Conservation (phyloP, 2,797 vertebrate genomes). For the Anabacerthia variegaticeps region DNA sequence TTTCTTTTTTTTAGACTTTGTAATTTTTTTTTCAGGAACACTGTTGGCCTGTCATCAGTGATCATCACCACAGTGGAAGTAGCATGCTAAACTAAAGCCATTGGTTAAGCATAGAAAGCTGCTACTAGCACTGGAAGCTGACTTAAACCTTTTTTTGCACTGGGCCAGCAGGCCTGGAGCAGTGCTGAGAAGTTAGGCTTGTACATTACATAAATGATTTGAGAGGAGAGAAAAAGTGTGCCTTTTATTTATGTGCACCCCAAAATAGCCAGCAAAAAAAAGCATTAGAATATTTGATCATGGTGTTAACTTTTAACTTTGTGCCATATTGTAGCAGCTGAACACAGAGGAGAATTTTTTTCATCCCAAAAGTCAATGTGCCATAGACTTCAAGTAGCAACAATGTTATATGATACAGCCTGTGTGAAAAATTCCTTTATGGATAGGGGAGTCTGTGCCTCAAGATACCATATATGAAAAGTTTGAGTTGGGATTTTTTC, state of each 20-base stretch:
- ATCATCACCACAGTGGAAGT: slow-evolving; percentile 20
- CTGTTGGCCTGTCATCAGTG: not conserved
- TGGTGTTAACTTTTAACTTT: not conserved
- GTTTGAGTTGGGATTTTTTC: not conserved
- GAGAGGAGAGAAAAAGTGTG: slow-evolving; percentile 17
- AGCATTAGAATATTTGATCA: not conserved
- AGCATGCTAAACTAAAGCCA: not conserved
- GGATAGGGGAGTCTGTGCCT: not conserved
- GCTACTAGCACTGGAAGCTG: not conserved
- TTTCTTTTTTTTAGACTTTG: not conserved
- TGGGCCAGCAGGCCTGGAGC: slow-evolving; percentile 51
- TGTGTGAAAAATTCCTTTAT: not conserved
- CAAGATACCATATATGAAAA: not conserved
- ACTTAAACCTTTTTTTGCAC: not conserved
- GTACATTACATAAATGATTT: not conserved
- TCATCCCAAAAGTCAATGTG: not conserved
- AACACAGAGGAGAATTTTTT: not conserved
- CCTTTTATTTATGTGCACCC: slow-evolving; percentile 57
- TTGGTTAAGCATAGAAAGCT: not conserved
- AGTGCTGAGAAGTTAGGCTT: slow-evolving; percentile 20
- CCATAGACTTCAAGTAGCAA: not conserved
- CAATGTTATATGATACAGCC: not conserved
- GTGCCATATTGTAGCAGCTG: slow-evolving; percentile 28
- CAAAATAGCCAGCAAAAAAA: slow-evolving; percentile 36
- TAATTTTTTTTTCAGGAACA: slow-evolving; percentile 3